phyloP scores from a whole-genome alignment of 1,140 invertebrate species.

The Geopemphigus sp. region DNA sequence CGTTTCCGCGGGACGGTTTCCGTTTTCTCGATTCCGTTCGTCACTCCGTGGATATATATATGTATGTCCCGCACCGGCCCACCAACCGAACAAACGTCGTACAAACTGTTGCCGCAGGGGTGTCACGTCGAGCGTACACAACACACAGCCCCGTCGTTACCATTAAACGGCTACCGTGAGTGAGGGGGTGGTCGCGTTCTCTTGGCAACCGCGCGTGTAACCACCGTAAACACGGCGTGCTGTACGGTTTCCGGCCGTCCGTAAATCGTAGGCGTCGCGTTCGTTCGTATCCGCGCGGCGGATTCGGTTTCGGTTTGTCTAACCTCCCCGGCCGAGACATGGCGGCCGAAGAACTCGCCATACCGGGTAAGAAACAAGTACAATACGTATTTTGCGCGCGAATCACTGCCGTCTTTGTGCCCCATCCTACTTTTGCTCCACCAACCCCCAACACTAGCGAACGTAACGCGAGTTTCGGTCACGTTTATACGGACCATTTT shows the following conservation, averaged over 20 bases:
- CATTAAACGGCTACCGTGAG: too few relatives aligned
- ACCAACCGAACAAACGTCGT: too few relatives aligned
- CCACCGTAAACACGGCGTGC: constrained; percentile 42
- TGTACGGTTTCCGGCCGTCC: not conserved
- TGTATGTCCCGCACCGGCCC: too few relatives aligned
- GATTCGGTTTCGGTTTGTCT: not conserved
- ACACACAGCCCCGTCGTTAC: too few relatives aligned
- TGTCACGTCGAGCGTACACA: constrained; percentile 3
- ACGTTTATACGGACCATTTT: too few relatives aligned
- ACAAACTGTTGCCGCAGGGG: constrained; percentile 34
- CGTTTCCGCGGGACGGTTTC: too few relatives aligned
- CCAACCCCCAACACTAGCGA: too few relatives aligned
- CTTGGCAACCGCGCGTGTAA: constrained; percentile 47
- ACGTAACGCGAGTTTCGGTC: too few relatives aligned
- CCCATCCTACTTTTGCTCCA: too few relatives aligned
- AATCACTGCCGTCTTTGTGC: too few relatives aligned
- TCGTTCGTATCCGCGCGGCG: not conserved
- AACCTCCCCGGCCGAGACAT: not conserved
- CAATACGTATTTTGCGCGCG: not conserved
- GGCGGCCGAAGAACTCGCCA: constrained; percentile 33
- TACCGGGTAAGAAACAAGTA: constrained; percentile 36
- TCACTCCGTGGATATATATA: too few relatives aligned
- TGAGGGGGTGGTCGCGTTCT: not conserved
- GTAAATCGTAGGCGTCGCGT: not conserved
- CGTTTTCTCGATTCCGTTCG: too few relatives aligned